phyloP scores from a whole-genome alignment of 1,140 invertebrate genomes.

The Brachionus rubens region DNA sequence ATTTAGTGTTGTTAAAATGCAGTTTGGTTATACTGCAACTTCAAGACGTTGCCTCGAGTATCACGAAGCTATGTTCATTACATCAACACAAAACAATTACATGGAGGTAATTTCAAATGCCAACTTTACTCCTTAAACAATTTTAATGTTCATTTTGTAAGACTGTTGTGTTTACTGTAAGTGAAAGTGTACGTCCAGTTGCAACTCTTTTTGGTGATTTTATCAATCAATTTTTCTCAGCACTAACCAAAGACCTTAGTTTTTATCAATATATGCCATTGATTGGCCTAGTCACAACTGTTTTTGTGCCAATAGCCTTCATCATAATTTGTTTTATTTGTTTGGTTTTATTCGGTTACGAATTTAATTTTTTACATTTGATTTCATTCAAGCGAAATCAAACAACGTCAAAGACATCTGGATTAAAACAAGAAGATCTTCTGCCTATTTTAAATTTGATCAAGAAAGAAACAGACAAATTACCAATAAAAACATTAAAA shows the following conservation, averaged over 20 bases:
- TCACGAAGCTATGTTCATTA: constrained; percentile 36
- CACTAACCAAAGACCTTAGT: constrained; percentile 6
- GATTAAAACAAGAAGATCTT: not conserved
- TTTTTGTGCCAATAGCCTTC: constrained; percentile 5
- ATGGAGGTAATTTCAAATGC: constrained; percentile 14
- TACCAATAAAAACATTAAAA: not conserved
- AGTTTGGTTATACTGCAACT: constrained; percentile 28
- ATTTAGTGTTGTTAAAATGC: not conserved
- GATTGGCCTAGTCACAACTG: not conserved
- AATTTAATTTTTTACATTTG: constrained; percentile 44
- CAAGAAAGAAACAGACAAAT: not conserved
- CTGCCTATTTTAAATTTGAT: not conserved
- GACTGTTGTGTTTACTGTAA: constrained; percentile 36
- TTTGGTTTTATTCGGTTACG: constrained; percentile 33
- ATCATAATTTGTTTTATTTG: constrained; percentile 11
- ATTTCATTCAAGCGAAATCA: constrained; percentile 30
- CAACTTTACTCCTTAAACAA: no score
- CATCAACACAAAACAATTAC: constrained; percentile 35
- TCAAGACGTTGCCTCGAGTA: constrained; percentile 34
- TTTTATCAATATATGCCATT: constrained; percentile 43
- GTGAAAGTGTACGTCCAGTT: constrained; percentile 27
- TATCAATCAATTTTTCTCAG: constrained; percentile 36
- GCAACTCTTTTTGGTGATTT: constrained; percentile 8
- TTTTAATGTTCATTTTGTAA: no score
- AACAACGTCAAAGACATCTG: not conserved